Evolutionary conservation across 2,888 invertebrate genomes (phyloP).

Genomic region (Mythimna albipuncta): DNA sequence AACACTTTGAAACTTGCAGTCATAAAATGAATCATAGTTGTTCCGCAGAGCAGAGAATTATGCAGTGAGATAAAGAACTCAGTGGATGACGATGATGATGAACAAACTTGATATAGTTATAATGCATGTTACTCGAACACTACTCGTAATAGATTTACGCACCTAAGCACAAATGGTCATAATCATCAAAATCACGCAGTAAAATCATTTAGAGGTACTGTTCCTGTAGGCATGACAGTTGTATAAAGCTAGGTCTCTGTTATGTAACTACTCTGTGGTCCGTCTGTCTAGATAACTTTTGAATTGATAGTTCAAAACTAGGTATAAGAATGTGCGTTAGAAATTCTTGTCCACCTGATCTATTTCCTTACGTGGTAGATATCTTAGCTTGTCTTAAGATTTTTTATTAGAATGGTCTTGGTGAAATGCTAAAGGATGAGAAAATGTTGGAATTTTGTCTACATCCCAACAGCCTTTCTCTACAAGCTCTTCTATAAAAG

Average conservation of each 20-base stretch:
- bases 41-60: no score
- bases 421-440: constrained; percentile 9
- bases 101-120: no score
- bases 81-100: no score
- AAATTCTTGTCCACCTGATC: constrained; percentile 39
- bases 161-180: neutral
- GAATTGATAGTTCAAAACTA: constrained; percentile 39
- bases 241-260: constrained; percentile 7
- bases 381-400: neutral
- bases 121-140: no score
- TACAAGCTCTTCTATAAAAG: neutral
- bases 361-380: constrained; percentile 39
- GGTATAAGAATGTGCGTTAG: constrained; percentile 41
- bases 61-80: no score
- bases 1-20: neutral
- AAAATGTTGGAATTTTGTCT: constrained; percentile 10
- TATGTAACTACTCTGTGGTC: constrained; percentile 3
- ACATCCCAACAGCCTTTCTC: neutral
- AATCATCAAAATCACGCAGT: neutral
- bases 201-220: no score
- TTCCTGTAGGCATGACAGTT: neutral
- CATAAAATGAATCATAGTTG: no score
- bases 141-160: neutral
- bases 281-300: constrained; percentile 45
- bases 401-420: constrained; percentile 2